Evolutionary conservation across 2,113 vertebrate genomes (phyloP).

Genomic region (Podilymbus podiceps): DNA sequence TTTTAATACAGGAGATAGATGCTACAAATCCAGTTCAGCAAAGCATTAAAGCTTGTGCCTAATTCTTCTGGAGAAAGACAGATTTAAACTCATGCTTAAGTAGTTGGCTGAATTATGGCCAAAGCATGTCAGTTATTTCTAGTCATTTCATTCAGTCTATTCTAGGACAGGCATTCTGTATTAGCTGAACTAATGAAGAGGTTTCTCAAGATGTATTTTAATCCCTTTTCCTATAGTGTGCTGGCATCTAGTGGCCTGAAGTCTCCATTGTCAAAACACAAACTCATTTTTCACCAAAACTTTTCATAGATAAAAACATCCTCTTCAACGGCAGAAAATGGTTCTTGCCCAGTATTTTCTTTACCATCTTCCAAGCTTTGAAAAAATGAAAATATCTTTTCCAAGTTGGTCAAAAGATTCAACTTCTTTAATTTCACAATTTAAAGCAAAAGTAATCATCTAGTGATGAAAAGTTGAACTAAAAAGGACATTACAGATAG

Average conservation of each 20-base stretch:
- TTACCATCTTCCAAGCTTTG: not conserved
- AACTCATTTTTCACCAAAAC: not conserved
- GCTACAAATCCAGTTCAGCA: not conserved
- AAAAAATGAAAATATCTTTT: not conserved
- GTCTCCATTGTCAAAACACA: not conserved
- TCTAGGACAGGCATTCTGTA: not conserved
- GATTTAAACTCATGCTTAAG: not conserved
- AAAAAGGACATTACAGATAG: not conserved
- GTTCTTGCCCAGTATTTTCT: not conserved
- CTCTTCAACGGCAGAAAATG: not conserved
- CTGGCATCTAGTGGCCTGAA: constrained; percentile 62
- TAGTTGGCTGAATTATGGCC: not conserved
- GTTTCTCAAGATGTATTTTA: not conserved
- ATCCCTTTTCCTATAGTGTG: not conserved
- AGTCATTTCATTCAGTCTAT: not conserved
- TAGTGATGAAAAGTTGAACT: not conserved
- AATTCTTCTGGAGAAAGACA: not conserved
- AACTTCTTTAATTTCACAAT: not conserved
- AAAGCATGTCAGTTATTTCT: not conserved
- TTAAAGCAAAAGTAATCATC: not conserved
- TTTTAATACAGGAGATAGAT: not conserved
- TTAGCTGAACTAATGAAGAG: not conserved
- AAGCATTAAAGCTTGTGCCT: not conserved
- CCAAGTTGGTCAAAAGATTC: not conserved
- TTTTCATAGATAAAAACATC: not conserved